Evolutionary conservation across 2,888 invertebrate genomes (phyloP).

Genomic region (Altica lythri): DNA sequence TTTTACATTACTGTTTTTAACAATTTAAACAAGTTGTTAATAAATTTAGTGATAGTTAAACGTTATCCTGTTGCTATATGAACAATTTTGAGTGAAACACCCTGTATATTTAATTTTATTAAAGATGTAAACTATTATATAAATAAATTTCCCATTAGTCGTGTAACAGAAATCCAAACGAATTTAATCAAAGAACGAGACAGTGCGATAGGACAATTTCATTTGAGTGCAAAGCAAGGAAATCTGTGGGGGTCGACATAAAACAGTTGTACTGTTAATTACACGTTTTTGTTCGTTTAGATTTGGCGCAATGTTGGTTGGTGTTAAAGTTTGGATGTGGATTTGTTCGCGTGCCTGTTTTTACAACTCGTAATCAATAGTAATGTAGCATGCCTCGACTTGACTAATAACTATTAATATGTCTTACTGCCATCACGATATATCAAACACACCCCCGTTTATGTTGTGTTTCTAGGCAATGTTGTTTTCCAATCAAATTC

Average conservation of each 20-base stretch:
- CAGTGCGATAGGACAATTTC: too few relatives aligned
- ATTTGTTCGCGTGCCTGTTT: conserved; percentile 51
- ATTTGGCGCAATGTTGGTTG: conserved; percentile 52
- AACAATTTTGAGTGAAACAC: too few relatives aligned
- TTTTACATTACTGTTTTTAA: too few relatives aligned
- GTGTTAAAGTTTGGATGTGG: conserved; percentile 22
- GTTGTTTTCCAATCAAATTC: conserved; percentile 36
- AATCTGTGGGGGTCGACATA: conserved; percentile 22
- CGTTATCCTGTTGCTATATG: too few relatives aligned
- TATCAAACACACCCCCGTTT: conserved; percentile 51
- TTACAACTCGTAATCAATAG: conserved; percentile 54
- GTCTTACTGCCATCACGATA: conserved; percentile 56
- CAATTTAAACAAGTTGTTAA: too few relatives aligned
- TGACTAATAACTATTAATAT: conserved; percentile 58
- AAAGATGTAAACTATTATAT: too few relatives aligned
- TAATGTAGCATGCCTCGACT: conserved; percentile 55
- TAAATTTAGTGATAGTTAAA: too few relatives aligned
- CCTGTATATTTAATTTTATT: too few relatives aligned
- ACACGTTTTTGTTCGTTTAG: conserved; percentile 48
- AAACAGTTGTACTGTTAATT: conserved; percentile 44
- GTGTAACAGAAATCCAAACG: too few relatives aligned
- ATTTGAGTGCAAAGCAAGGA: neutral
- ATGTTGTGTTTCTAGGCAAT: conserved; percentile 35
- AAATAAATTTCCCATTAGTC: too few relatives aligned
- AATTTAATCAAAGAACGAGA: too few relatives aligned